phyloP scores from a whole-genome alignment of 2,113 vertebrate genomes.

The Spea multiplicata region DNA sequence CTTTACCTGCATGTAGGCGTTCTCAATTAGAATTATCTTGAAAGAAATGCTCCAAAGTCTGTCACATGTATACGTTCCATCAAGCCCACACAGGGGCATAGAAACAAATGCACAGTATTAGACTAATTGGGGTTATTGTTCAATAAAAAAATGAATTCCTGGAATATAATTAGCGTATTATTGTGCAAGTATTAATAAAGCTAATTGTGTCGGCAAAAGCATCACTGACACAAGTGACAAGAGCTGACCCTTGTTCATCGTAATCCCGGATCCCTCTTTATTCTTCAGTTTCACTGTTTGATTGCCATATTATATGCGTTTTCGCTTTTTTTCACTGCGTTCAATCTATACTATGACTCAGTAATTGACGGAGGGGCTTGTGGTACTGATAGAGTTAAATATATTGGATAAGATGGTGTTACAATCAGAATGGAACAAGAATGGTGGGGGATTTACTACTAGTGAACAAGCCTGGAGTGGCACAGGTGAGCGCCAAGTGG shows the following conservation, averaged over 20 bases:
- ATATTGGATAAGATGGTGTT: too few relatives aligned
- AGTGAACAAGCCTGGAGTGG: too few relatives aligned
- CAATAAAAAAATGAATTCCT: background rate
- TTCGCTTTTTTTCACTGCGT: too few relatives aligned
- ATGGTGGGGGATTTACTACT: too few relatives aligned
- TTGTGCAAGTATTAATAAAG: background rate
- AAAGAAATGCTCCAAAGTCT: background rate
- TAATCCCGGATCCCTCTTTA: background rate
- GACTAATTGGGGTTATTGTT: background rate
- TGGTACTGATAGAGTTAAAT: too few relatives aligned
- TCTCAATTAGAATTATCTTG: too few relatives aligned
- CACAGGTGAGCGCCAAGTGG: too few relatives aligned
- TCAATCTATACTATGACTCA: too few relatives aligned
- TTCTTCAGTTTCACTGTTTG: background rate
- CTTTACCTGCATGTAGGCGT: too few relatives aligned
- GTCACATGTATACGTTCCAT: background rate
- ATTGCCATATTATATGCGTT: background rate
- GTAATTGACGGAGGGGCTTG: too few relatives aligned
- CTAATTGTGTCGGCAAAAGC: background rate
- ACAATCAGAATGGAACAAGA: too few relatives aligned
- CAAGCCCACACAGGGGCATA: background rate
- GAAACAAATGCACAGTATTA: too few relatives aligned
- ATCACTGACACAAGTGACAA: background rate
- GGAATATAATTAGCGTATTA: background rate
- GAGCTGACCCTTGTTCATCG: background rate